These are phyloP conservation scores for Trichomalopsis sarcophagae DNA, from an alignment of 1,140 invertebrate genomes.

Conservation along the genomic window DNA sequence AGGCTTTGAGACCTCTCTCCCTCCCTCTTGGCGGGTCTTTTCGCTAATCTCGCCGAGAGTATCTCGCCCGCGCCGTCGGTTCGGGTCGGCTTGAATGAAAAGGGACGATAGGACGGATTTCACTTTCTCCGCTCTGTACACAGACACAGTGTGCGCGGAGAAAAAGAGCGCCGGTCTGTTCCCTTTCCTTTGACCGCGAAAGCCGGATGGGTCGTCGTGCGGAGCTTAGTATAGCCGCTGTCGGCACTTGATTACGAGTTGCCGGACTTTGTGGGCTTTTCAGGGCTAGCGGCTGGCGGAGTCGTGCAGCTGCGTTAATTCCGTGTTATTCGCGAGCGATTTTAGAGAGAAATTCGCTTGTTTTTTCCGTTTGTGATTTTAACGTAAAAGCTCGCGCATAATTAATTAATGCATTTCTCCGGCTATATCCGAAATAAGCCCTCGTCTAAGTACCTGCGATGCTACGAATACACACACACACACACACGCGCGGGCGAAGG, in stretches of 20 bases:
- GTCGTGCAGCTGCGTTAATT: not conserved
- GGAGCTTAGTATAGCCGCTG: not conserved
- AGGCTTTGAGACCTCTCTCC: not conserved
- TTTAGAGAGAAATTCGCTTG: too few relatives aligned
- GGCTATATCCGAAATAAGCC: not conserved
- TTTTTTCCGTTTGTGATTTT: too few relatives aligned
- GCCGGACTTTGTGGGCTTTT: constrained; percentile 3
- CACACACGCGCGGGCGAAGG: not conserved
- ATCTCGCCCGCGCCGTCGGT: not conserved
- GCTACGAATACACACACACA: not conserved
- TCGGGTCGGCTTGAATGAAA: constrained; percentile 3
- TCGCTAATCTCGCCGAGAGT: constrained; percentile 45
- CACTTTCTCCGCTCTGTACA: constrained; percentile 27
- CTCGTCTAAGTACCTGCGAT: not conserved
- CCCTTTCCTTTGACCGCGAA: constrained; percentile 36
- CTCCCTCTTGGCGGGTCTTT: not conserved
- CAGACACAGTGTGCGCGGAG: too few relatives aligned
- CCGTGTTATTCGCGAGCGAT: not conserved
- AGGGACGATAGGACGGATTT: constrained; percentile 46
- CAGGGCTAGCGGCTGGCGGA: not conserved
- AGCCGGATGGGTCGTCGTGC: constrained; percentile 13
- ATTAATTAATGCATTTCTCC: constrained; percentile 39
- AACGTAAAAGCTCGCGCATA: not conserved
- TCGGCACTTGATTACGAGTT: constrained; percentile 2
- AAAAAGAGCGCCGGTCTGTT: constrained; percentile 7